phyloP scores from a whole-genome alignment of 2,113 vertebrate species.

The Ivindomyrus marchei region DNA sequence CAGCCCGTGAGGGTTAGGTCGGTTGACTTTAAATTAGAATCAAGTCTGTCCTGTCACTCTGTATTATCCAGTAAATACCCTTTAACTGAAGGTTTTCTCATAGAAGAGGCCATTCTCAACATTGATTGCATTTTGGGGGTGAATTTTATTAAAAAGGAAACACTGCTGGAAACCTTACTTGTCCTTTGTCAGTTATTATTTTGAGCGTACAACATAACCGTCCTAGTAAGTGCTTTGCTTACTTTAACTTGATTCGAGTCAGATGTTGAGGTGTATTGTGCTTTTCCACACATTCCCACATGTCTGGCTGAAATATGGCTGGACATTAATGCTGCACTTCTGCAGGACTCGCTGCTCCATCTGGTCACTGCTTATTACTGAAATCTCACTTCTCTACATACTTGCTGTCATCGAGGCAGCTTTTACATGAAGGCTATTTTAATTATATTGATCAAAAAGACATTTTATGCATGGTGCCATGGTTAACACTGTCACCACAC shows the following conservation, averaged over 20 bases:
- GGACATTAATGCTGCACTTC: not conserved
- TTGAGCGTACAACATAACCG: not conserved
- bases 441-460: constrained; percentile 1
- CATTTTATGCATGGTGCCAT: not conserved
- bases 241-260: not conserved
- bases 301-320: not conserved
- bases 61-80: not conserved
- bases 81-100: not conserved
- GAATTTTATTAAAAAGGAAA: not conserved
- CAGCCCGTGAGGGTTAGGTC: not conserved
- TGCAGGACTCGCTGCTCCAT: not conserved
- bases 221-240: not conserved
- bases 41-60: not conserved
- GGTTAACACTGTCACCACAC: not conserved
- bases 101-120: not conserved
- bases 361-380: not conserved
- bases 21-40: not conserved
- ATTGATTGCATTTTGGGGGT: not conserved
- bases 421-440: not conserved
- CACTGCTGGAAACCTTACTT: not conserved
- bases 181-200: not conserved
- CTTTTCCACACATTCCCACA: not conserved
- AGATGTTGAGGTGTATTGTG: not conserved
- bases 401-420: not conserved
- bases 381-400: not conserved